Conservation (phyloP, 2,888 invertebrate species). For the Anthoptus insignis region DNA sequence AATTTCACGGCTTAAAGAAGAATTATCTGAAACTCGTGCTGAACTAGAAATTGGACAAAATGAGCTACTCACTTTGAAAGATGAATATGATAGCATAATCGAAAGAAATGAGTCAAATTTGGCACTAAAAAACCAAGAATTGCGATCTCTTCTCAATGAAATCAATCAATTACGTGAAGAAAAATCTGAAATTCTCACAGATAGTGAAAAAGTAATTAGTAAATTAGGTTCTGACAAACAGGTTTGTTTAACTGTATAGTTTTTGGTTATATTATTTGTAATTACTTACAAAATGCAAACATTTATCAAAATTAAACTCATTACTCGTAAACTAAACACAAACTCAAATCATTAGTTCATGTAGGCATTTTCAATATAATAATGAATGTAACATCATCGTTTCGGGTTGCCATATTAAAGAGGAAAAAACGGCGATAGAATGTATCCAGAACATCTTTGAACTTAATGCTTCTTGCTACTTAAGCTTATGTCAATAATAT, state of each 20-base stretch:
- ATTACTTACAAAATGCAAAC: too few species aligned
- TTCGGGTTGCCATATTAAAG: too few species aligned
- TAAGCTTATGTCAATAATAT: too few species aligned
- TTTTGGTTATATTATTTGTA: too few species aligned
- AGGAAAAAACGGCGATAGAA: too few species aligned
- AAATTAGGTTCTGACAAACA: conserved; percentile 62
- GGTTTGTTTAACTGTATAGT: conserved; percentile 61
- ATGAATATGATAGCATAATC: conserved; percentile 66
- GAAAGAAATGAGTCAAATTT: conserved; percentile 61
- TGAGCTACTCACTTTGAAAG: conserved; percentile 63
- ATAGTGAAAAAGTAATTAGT: conserved; percentile 56
- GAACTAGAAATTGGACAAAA: conserved; percentile 73
- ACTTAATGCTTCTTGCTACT: too few species aligned
- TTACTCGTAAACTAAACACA: too few species aligned
- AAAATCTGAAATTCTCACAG: conserved; percentile 41
- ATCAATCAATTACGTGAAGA: conserved; percentile 51
- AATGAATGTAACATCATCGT: too few species aligned
- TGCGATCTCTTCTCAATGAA: conserved; percentile 63
- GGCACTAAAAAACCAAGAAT: conserved; percentile 65
- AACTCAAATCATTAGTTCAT: too few species aligned
- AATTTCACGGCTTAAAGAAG: conserved; percentile 63
- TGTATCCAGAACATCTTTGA: too few species aligned
- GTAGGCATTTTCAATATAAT: too few species aligned
- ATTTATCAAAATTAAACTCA: too few species aligned
- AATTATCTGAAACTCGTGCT: conserved; percentile 67